Evolutionary conservation across 1,140 invertebrate genomes (phyloP), one percentile per base, ranked within the genome.

Genomic region (Dicyema japonicum): DNA sequence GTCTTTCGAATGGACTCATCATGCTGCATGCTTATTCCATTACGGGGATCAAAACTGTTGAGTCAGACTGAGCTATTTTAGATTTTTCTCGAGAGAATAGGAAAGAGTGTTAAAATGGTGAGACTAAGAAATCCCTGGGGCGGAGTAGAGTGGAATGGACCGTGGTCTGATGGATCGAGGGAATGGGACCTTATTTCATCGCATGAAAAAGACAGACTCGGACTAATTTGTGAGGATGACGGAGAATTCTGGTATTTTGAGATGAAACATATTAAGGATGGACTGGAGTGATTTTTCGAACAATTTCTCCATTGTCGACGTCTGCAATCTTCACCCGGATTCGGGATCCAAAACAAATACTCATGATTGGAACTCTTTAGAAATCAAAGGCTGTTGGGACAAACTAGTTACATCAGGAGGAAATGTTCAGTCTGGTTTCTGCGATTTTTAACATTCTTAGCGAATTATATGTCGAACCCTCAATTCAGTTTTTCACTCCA

Each of bases 301-400:
- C 14, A 41, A 51, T 25, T 55, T 54, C 39, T 38, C 50, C 31
- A 38, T 35, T 5, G 50, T 88, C 29, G 76, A 85, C 46, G 72
- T 85, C 37, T 85, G 78, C 46, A 80, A n/a, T n/a, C n/a, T n/a
- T n/a, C n/a, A n/a, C n/a, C n/a, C n/a, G n/a, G n/a, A n/a, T n/a
- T n/a, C n/a, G n/a, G n/a, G n/a, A n/a, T n/a, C n/a, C n/a, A n/a
- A n/a, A n/a, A n/a, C n/a, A n/a, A n/a, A n/a, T n/a, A n/a, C n/a
- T n/a, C n/a, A n/a, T n/a, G n/a, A n/a, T n/a, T n/a, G n/a, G n/a
- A n/a, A n/a, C n/a, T n/a, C n/a, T n/a, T n/a, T n/a, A n/a, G n/a
- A n/a, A n/a, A n/a, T n/a, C n/a, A 19, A 30, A 14, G 29, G 29
- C 6, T 19, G 24, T 11, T 30, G 29, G 29, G 15, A 27, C 5